A percentile compares a stretch with the other conserved stretches of the same genome.
Evolutionary conservation across 2,113 vertebrate species (phyloP).

Genomic region (Neogale vison): DNA sequence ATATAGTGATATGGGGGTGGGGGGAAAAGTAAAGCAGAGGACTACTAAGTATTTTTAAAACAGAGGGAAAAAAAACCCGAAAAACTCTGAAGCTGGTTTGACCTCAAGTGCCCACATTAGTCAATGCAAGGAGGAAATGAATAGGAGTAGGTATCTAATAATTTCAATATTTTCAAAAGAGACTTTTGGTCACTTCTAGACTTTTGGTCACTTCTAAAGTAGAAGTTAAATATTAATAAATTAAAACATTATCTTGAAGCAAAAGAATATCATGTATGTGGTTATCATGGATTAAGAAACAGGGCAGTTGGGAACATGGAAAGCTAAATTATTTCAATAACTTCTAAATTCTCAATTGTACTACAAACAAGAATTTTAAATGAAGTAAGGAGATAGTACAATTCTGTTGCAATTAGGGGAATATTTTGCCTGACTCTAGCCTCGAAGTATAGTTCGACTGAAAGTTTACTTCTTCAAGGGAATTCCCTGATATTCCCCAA

Average conservation of each 20-base stretch:
- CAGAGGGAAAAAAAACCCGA: neutral
- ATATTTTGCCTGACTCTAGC: neutral
- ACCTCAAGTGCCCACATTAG: neutral
- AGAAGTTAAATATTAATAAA: neutral
- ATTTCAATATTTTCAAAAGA: slow-evolving; percentile 30
- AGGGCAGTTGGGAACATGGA: neutral
- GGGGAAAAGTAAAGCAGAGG: neutral
- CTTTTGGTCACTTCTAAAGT: neutral
- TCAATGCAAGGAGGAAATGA: neutral
- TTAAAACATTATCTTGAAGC: neutral
- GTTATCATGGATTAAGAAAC: neutral
- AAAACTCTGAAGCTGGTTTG: neutral
- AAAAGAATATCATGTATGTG: neutral
- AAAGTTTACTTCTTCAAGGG: neutral
- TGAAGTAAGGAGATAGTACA: neutral
- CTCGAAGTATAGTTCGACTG: neutral
- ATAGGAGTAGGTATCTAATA: neutral
- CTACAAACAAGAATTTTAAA: neutral
- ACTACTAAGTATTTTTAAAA: neutral
- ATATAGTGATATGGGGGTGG: neutral
- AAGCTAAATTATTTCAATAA: neutral
- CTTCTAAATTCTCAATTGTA: neutral
- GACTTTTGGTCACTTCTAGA: neutral
- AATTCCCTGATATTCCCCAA: neutral
- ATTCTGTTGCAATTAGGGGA: neutral